Evolutionary conservation across 2,797 vertebrate species (phyloP).

Genomic region (Oophaga sylvatica): DNA sequence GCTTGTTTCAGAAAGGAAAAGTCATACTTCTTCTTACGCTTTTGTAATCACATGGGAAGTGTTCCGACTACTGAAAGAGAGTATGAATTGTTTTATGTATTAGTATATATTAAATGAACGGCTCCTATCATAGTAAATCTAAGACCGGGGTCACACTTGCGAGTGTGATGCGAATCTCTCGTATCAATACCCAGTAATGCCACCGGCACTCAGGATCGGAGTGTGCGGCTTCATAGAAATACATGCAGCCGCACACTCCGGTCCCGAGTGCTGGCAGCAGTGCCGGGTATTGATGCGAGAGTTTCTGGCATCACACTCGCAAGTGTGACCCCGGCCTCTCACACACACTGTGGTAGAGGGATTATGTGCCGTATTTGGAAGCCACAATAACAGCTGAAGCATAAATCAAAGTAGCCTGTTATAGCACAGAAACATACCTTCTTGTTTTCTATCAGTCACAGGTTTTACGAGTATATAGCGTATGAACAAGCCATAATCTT

Average conservation of each 20-base stretch:
- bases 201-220: too few relatives aligned
- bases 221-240: too few relatives aligned
- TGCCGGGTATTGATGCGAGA: too few relatives aligned
- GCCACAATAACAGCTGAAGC: background rate
- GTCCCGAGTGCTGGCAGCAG: too few relatives aligned
- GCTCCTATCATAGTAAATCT: background rate
- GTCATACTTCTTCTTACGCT: background rate
- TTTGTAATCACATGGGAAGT: background rate
- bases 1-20: background rate
- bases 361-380: background rate
- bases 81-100: too few relatives aligned
- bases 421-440: background rate
- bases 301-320: too few relatives aligned
- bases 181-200: too few relatives aligned
- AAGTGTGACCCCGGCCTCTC: background rate
- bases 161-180: too few relatives aligned
- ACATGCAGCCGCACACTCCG: too few relatives aligned
- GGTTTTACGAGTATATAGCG: too few relatives aligned
- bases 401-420: background rate
- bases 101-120: background rate
- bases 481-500: too few relatives aligned
- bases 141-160: background rate
- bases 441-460: too few relatives aligned
- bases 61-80: background rate
- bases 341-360: background rate